Evolutionary conservation across 1,140 invertebrate species (phyloP).

Genomic region (Drosophila setifemur): DNA sequence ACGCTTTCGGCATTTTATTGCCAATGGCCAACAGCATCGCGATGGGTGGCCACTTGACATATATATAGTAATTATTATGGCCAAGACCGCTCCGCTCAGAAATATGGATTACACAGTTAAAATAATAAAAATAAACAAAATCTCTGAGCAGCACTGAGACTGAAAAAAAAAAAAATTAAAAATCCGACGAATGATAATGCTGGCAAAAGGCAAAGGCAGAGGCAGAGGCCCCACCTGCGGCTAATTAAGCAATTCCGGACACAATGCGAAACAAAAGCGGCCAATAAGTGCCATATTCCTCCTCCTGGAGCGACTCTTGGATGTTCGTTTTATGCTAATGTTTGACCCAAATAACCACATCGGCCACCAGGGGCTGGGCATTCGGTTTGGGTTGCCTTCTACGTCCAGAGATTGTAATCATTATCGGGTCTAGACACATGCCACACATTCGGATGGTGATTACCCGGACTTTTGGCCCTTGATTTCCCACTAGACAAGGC

Average conservation of each 20-base stretch:
- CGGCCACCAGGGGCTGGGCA: not conserved
- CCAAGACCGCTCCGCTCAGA: slow-evolving; percentile 29
- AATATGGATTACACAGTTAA: slow-evolving; percentile 23
- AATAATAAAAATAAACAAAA: slow-evolving; percentile 20
- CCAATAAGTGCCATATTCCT: slow-evolving; percentile 27
- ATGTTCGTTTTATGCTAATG: slow-evolving; percentile 51
- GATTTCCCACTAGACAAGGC: slow-evolving; percentile 2
- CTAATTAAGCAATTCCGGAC: slow-evolving; percentile 38
- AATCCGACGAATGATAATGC: slow-evolving; percentile 22
- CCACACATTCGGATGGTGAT: not conserved
- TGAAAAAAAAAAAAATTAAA: no score
- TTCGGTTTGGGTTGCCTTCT: not conserved
- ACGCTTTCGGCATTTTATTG: slow-evolving; percentile 50
- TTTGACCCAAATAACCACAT: slow-evolving; percentile 17
- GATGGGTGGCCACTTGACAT: slow-evolving; percentile 45
- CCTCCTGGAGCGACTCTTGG: slow-evolving; percentile 22
- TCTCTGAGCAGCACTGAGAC: no score
- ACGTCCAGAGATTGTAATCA: slow-evolving; percentile 25
- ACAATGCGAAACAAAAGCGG: slow-evolving; percentile 13
- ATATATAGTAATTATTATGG: slow-evolving; percentile 61
- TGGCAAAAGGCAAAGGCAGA: not conserved
- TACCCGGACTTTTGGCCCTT: not conserved
- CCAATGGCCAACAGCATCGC: slow-evolving; percentile 23
- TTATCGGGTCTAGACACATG: slow-evolving; percentile 23
- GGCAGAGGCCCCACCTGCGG: slow-evolving; percentile 33